Evolutionary conservation across 2,797 vertebrate species (phyloP), one percentile per base, ranked within the genome.

Genomic region (Kryptopterus vitreolus): DNA sequence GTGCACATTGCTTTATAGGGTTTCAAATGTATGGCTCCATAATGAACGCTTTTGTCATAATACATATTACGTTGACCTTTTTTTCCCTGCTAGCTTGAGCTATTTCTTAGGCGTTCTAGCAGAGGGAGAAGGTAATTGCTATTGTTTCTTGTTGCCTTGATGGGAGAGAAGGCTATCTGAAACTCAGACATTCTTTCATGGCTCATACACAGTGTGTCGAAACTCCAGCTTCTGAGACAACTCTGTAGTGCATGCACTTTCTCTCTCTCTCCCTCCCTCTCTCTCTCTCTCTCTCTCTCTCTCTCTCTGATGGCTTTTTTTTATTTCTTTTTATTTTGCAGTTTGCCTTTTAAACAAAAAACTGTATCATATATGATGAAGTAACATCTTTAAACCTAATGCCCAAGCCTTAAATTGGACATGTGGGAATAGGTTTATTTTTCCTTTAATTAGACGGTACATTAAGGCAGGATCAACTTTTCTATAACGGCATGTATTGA

Each of bases 161-260:
- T 62, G 58, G 62, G 46, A 50, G 43, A 63, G 74, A 24, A 24
- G n/a, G 74, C 46, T 33, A 26, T 62, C 48, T 76, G 62, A 33
- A 63, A 52, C 59, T 20, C 46, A 62, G 29, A 77, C 61, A 24
- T 26, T 76, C 53, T 31, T 22, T 48, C 38, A 76, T 76, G 38
- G 62, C 58, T 76, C 73, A 46, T 15, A 29, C n/a, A 33, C 29
- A 76, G 58, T 48, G 59, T 76, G 58, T 35, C 48, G 6, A 61
- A 58, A 31, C 73, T 48, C 24, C 20, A 52, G 26, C 59, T 12
- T 26, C 29, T 58, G 53, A n/a, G 35, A 74, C 33, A 58, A 13
- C 12, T 46, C 59, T 62, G 20, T 46, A 76, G 33, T 74, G 53
- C 43, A 48, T 38, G 26, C 24, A 18, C 26, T 8, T 11, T 58